A percentile compares a stretch with the other conserved stretches of the same genome.
Conservation (phyloP, 2,797 vertebrate genomes). For the Rhynchonycteris naso region DNA sequence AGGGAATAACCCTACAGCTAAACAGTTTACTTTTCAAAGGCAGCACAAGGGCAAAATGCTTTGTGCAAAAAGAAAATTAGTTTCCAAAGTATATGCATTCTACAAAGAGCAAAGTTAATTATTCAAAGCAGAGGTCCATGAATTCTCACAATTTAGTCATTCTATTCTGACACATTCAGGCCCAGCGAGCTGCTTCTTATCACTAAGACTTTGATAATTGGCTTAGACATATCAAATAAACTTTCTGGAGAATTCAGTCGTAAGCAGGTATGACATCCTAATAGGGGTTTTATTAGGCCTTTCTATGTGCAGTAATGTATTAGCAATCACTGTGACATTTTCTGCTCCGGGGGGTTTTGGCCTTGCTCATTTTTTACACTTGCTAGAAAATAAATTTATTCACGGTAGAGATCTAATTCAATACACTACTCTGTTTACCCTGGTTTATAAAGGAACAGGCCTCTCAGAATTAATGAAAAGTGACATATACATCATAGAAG, state of each 20-base stretch:
- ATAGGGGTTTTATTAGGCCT: slow-evolving; percentile 92
- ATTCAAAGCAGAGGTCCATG: slow-evolving; percentile 90
- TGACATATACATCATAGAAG: slow-evolving; percentile 86
- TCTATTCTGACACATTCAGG: slow-evolving; percentile 88
- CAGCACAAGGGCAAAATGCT: slow-evolving; percentile 90
- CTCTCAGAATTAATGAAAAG: slow-evolving; percentile 88
- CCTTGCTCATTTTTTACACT: slow-evolving; percentile 86
- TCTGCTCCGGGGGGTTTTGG: slow-evolving; percentile 90
- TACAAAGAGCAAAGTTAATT: slow-evolving; percentile 89
- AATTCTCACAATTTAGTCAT: slow-evolving; percentile 90
- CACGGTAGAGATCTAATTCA: slow-evolving; percentile 87
- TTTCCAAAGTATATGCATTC: slow-evolving; percentile 86
- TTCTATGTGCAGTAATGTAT: slow-evolving; percentile 89
- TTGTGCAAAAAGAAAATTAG: slow-evolving; percentile 87
- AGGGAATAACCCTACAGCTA: slow-evolving; percentile 75
- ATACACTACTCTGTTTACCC: slow-evolving; percentile 87
- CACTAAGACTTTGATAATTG: slow-evolving; percentile 93
- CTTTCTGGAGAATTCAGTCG: slow-evolving; percentile 90
- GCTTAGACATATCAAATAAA: slow-evolving; percentile 93
- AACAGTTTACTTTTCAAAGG: slow-evolving; percentile 89
- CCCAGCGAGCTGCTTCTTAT: slow-evolving; percentile 91
- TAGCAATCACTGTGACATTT: slow-evolving; percentile 93
- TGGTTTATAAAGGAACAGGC: slow-evolving; percentile 85
- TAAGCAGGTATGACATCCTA: slow-evolving; percentile 95
- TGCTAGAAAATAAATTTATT: slow-evolving; percentile 89